Percentiles rank a stretch among this genome's conserved stretches.
phyloP scores from a whole-genome alignment of 2,888 invertebrate species.

The Chaetogeoica ovagalla region DNA sequence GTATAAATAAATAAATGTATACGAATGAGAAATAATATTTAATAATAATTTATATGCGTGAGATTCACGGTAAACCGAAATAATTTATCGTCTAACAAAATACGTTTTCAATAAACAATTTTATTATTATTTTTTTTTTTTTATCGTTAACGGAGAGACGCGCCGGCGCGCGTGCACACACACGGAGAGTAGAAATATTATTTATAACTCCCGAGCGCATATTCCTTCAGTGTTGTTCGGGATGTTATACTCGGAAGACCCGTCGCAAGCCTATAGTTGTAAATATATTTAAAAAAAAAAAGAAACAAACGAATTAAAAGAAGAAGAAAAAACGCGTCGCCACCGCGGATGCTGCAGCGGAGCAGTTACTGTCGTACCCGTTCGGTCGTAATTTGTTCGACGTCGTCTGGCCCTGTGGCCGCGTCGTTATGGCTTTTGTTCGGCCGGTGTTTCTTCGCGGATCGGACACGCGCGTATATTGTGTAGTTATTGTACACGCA shows the following conservation, averaged over 20 bases:
- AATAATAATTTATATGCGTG: neutral
- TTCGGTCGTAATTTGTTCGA: constrained; percentile 1
- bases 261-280: neutral
- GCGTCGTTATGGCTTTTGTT: neutral
- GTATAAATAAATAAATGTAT: no score
- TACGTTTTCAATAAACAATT: neutral
- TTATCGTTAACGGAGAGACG: neutral
- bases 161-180: neutral
- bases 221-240: neutral
- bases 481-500: neutral
- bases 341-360: neutral
- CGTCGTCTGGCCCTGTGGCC: constrained; percentile 7
- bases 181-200: neutral
- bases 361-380: neutral
- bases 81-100: neutral
- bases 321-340: neutral
- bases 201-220: neutral
- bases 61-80: neutral
- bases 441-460: neutral
- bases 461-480: neutral
- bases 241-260: neutral
- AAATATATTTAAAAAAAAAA: no score
- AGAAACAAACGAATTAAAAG: neutral
- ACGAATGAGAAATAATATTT: neutral
- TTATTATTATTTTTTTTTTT: neutral